Evolutionary conservation across 2,113 vertebrate species (phyloP), one percentile per base, ranked within the genome.

Genomic region (Cynoglossus semilaevis): DNA sequence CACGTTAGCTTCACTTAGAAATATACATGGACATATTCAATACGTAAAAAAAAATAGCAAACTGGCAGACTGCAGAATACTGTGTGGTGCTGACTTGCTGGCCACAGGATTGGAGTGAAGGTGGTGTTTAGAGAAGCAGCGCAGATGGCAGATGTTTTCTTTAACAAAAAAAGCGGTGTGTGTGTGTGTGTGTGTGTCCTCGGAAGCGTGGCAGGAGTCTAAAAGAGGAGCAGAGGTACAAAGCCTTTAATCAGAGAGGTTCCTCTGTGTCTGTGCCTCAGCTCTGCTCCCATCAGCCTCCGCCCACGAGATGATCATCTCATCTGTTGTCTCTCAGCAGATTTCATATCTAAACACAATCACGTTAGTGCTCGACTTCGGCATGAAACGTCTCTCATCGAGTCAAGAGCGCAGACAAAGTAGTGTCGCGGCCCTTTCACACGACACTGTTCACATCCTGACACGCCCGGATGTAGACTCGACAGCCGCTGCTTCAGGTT

Each of bases 301-400:
- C 55, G 80, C 70, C 65, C 70, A 50, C 44, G 70, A 78, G 78
- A 73, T 62, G 76, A 70, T 48, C 74, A 79, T 75, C 76, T 80
- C 65, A 51, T 78, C 64, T 51, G 63, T 51, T 63, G 67, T 63
- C 71, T 70, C 78, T 67, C 58, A 22, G 15, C 67, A 65, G 64
- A 74, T 72, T 80, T 79, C 70, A 72, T 70, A 80, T 77, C 64
- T 56, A 78, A 80, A 87, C 68, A 72, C 35, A 78, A 76, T 81
- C 51, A 58, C 56, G 79, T 83, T 76, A 73, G 62, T 11, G 14
- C 34, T 16, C 51, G 50, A 17, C 46, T 56, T 71, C 70, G 57
- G 76, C 60, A 67, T 11, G 61, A 58, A 58, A 57, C 52, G 55
- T 62, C 62, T 67, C 54, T 51, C 67, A 71, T 73, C 44, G 59